Evolutionary conservation across 2,113 vertebrate genomes (phyloP).

Genomic region (Etia nguti): DNA sequence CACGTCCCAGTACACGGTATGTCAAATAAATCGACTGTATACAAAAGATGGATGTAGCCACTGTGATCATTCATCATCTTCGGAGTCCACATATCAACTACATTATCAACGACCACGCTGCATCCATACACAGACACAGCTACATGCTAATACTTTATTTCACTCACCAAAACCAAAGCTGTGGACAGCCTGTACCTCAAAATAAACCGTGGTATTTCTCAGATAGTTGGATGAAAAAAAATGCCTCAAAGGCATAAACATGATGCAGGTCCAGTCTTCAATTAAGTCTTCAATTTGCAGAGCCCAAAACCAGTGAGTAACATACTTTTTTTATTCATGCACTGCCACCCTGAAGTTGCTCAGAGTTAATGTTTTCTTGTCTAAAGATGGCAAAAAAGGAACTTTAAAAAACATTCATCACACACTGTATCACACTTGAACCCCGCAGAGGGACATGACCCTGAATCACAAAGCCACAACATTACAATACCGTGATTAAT

Average conservation of each 20-base stretch:
- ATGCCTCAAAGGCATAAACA: fast-evolving
- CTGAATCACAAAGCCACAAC: not conserved
- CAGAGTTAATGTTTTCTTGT: not conserved
- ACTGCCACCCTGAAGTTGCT: not conserved
- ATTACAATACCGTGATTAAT: not conserved
- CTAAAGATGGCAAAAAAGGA: not conserved
- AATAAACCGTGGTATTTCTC: not conserved
- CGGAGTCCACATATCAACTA: not conserved
- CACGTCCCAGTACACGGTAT: not conserved
- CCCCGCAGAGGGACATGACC: not conserved
- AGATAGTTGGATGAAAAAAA: not conserved
- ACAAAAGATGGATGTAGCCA: not conserved
- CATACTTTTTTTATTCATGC: not conserved
- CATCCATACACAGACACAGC: not conserved
- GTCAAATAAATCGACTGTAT: not conserved
- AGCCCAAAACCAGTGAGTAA: not conserved
- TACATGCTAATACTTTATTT: not conserved
- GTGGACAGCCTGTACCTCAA: not conserved
- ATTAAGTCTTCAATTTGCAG: not conserved
- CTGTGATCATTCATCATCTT: not conserved
- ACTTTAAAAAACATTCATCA: not conserved
- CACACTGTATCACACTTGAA: not conserved
- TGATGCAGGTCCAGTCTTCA: not conserved
- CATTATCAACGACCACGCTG: not conserved
- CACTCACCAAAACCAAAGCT: not conserved